Evolutionary conservation across 2,797 vertebrate species (phyloP), one percentile per base, ranked within the genome.

Genomic region (Sphaeramia orbicularis): DNA sequence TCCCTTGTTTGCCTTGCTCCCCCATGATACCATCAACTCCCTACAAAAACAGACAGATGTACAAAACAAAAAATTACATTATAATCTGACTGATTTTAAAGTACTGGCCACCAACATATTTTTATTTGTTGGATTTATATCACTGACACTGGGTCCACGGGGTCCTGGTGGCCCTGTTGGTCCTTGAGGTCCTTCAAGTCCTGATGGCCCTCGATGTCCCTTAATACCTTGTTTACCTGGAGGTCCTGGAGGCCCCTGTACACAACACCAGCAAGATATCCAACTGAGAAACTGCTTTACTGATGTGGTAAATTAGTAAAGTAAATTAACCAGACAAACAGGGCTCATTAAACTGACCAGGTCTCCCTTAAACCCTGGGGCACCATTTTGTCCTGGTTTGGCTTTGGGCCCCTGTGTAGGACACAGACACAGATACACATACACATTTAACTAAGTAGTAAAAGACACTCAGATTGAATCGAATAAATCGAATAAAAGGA

Each of bases 1-100:
- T 81, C 49, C 94, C 94, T 51, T 88, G 91, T 54, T 82, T 91
- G 11, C 93, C 94, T 9, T 86, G 86, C 15, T 94, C 93, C 38
- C 93, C 94, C 79, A 91, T 69, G 62, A 78, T 64, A 32, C 93
- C 94, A 71, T 95, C 94, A 64, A 85, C 42, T 1, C 94, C 93
- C 94, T 95, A 40, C 11, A 78, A 27, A n/a, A 30, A 68, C 32
- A 36, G 32, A 32, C 4, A 10, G 10, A 55, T 12, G 5, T 11
- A 36, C 3, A 32, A 27, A 56, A 37, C 0, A 27, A 62, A 61
- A 41, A 0, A 6, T 27, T 0, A 44, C 19, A 55, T 68, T 2
- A 42, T 12, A 15, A 15, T 44, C 21, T 24, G 21, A 24, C 21
- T 24, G 21, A 24, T 4, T 24, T 24, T 24, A 24, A 24, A 24